phyloP scores from a whole-genome alignment of 2,113 vertebrate species.

The Athene cunicularia region DNA sequence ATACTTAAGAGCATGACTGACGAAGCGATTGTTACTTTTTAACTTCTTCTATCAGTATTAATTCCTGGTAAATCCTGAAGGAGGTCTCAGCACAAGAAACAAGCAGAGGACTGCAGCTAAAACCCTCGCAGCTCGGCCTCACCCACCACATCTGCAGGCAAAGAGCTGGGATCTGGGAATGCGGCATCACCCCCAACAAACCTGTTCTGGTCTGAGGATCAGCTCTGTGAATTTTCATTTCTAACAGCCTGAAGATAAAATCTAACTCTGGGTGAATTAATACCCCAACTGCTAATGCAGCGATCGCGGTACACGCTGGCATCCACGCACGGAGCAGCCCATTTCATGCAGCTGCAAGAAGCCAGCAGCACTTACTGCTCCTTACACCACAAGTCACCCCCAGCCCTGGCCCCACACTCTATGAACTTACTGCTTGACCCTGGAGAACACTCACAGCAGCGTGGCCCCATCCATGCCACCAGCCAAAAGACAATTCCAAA shows the following conservation, averaged over 20 bases:
- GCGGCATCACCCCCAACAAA: neutral
- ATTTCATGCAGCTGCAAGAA: accelerated
- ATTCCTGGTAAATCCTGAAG: neutral
- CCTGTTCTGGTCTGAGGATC: neutral
- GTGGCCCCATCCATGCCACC: neutral
- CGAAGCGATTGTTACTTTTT: neutral
- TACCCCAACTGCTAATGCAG: neutral
- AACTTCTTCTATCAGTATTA: neutral
- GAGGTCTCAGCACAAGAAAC: neutral
- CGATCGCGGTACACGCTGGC: accelerated
- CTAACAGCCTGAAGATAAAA: neutral
- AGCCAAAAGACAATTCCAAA: neutral
- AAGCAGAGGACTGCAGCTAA: neutral
- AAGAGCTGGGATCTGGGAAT: neutral
- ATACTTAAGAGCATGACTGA: neutral
- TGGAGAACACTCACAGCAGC: neutral
- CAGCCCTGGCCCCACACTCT: neutral
- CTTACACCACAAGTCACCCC: neutral
- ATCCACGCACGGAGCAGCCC: neutral
- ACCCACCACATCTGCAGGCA: neutral
- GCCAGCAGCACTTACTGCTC: neutral
- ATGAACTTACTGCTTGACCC: neutral
- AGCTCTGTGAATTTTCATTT: neutral
- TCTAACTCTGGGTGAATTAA: neutral
- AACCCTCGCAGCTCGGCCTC: accelerated